These are phyloP conservation scores for Sphaerophoria rueppellii DNA, from an alignment of 2,888 invertebrate species.

Conservation along the genomic window DNA sequence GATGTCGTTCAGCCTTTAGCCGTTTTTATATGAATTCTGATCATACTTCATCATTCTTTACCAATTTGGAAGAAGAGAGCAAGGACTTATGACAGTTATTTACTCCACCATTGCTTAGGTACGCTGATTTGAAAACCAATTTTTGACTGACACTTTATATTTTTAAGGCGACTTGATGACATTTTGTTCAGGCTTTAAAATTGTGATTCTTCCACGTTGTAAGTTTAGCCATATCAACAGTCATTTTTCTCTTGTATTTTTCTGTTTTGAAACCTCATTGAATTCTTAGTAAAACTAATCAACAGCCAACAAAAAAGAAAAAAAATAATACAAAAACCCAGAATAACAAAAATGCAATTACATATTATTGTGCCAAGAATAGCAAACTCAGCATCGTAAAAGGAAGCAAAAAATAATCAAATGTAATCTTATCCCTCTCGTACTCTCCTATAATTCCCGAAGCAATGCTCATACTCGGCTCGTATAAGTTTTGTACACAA, in stretches of 20 bases:
- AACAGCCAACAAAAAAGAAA: neutral
- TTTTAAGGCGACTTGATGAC: no score
- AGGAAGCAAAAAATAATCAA: constrained; percentile 32
- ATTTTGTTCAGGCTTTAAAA: no score
- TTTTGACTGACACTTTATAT: no score
- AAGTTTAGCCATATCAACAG: no score
- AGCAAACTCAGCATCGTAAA: constrained; percentile 32
- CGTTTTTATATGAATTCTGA: no score
- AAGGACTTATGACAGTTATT: no score
- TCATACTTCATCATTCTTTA: no score
- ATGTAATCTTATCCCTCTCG: constrained; percentile 33
- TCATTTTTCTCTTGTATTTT: neutral
- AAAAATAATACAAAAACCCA: constrained; percentile 1
- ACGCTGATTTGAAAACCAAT: no score
- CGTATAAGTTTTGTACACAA: constrained; percentile 24
- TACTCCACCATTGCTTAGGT: no score
- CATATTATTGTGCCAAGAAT: constrained; percentile 26
- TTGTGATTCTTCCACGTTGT: no score
- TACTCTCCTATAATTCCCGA: neutral
- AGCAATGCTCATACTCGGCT: neutral
- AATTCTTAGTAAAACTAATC: constrained; percentile 5
- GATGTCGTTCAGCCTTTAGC: no score
- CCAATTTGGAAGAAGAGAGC: no score
- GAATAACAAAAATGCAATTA: constrained; percentile 28
- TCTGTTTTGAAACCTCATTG: neutral